phyloP scores from a whole-genome alignment of 2,797 vertebrate species.

The Aplochiton taeniatus region DNA sequence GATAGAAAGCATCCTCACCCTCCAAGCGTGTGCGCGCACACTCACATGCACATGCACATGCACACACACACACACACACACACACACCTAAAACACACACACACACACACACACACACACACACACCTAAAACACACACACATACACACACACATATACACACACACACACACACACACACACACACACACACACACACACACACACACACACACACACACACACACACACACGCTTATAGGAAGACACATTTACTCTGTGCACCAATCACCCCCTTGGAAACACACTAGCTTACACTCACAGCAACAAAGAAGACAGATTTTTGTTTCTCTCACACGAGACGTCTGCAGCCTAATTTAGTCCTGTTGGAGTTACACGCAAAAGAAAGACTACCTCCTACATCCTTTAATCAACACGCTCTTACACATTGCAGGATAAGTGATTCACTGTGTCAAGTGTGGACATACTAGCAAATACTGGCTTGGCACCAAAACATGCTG shows the following conservation, averaged over 20 bases:
- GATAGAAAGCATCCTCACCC: slow-evolving; percentile 40
- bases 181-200: slow-evolving; percentile 10
- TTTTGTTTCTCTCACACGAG: slow-evolving; percentile 42
- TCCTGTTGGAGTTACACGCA: slow-evolving; percentile 44
- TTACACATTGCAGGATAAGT: slow-evolving; percentile 5
- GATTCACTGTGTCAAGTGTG: no score
- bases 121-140: slow-evolving; percentile 16
- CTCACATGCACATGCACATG: slow-evolving; percentile 5
- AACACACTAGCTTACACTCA: neutral
- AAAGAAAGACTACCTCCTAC: slow-evolving; percentile 58
- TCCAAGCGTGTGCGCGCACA: slow-evolving; percentile 35
- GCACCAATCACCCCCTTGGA: no score
- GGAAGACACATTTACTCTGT: neutral
- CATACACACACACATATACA: slow-evolving; percentile 2
- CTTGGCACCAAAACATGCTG: no score
- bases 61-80: slow-evolving; percentile 16
- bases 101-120: slow-evolving; percentile 16
- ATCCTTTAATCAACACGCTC: slow-evolving; percentile 59
- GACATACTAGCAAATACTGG: no score
- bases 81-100: slow-evolving; percentile 22
- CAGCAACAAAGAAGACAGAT: slow-evolving; percentile 33
- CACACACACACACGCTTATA: slow-evolving; percentile 18
- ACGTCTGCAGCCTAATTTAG: slow-evolving; percentile 49
- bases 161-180: slow-evolving; percentile 17
- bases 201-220: slow-evolving; percentile 15